These are phyloP conservation scores for Drosophila robusta DNA, from an alignment of 2,888 invertebrate genomes.

Conservation along the genomic window DNA sequence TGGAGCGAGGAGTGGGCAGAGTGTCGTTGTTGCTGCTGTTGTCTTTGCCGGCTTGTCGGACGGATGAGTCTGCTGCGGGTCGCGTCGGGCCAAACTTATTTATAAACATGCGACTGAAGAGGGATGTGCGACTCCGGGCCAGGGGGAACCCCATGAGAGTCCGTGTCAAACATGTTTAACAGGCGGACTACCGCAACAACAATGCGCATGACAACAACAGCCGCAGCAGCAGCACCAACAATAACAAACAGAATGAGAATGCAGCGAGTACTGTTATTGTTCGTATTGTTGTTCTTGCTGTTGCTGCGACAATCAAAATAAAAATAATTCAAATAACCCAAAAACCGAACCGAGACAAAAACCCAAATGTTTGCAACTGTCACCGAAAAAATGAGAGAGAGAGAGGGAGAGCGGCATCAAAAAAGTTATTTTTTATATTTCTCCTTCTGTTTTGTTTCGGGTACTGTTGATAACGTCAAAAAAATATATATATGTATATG, in stretches of 20 bases:
- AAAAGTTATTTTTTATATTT: constrained; percentile 25
- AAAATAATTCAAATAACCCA: constrained; percentile 62
- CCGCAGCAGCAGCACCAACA: constrained; percentile 47
- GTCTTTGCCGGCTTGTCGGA: constrained; percentile 34
- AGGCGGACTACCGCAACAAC: constrained; percentile 74
- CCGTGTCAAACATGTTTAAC: constrained; percentile 74
- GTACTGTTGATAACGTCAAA: constrained; percentile 17
- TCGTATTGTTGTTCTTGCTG: constrained; percentile 26
- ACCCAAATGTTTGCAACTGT: constrained; percentile 73
- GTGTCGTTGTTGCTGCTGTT: constrained; percentile 32
- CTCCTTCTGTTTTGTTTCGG: constrained; percentile 8
- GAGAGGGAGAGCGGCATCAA: constrained; percentile 19
- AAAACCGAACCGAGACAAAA: constrained; percentile 31
- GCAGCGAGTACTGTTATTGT: constrained; percentile 21
- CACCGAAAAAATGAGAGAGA: constrained; percentile 32
- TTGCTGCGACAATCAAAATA: constrained; percentile 69
- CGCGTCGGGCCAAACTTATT: constrained; percentile 60
- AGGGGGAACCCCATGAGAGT: constrained; percentile 70
- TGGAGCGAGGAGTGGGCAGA: neutral
- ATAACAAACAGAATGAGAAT: constrained; percentile 59
- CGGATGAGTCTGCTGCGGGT: constrained; percentile 64
- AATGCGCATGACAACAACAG: constrained; percentile 55
- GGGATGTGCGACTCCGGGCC: constrained; percentile 5
- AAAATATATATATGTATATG: neutral
- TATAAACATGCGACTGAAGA: constrained; percentile 54